These are phyloP conservation scores for Laterallus jamaicensis DNA, from an alignment of 2,113 vertebrate species.

Conservation along the genomic window DNA sequence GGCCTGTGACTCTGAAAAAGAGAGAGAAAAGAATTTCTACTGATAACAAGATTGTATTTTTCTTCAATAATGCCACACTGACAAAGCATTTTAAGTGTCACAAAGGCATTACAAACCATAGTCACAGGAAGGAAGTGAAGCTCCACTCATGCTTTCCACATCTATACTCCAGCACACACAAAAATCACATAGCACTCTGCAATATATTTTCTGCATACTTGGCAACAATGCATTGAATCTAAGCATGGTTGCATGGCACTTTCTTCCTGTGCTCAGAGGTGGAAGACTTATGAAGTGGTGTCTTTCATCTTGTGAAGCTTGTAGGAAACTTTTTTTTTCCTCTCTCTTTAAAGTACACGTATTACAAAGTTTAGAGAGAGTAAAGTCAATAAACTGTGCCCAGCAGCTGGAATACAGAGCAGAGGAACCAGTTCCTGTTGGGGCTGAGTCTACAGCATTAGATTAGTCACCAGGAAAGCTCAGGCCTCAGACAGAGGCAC, in stretches of 20 bases:
- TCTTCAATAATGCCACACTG: neutral
- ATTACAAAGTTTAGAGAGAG: slow-evolving; percentile 12
- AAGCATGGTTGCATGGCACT: neutral
- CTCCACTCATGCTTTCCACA: neutral
- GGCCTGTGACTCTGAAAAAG: neutral
- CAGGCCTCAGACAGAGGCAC: neutral
- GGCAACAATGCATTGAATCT: neutral
- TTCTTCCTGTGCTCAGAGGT: neutral
- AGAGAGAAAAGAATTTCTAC: neutral
- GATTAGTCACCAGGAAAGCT: neutral
- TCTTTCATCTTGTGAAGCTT: slow-evolving; percentile 24
- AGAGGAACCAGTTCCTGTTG: slow-evolving; percentile 10
- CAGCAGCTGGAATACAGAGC: slow-evolving; percentile 4
- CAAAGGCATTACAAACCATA: neutral
- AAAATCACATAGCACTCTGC: neutral
- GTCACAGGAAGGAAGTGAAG: neutral
- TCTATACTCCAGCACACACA: neutral
- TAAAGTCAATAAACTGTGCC: slow-evolving; percentile 39
- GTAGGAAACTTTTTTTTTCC: neutral
- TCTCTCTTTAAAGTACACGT: neutral
- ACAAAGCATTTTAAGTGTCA: neutral
- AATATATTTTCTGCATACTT: neutral
- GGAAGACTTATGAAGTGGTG: slow-evolving; percentile 22
- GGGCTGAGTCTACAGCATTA: neutral
- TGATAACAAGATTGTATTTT: neutral